Conservation (phyloP, 2,888 invertebrate genomes). For the Ichneumon xanthorius region DNA sequence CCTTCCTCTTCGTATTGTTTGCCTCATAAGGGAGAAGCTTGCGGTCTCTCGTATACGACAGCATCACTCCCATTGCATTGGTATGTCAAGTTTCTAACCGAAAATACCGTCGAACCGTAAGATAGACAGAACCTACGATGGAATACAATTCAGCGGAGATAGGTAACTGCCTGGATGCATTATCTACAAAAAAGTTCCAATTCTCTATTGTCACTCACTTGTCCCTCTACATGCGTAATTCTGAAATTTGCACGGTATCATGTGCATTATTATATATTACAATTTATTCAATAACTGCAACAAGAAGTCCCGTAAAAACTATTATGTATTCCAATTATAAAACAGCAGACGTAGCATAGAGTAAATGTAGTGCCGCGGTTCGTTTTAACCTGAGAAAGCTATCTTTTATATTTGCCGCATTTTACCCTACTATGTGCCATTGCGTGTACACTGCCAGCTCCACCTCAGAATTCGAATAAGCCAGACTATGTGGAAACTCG, state of each 20-base stretch:
- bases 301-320: too few relatives aligned
- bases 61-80: constrained; percentile 11
- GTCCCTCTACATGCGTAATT: neutral
- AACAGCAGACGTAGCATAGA: too few relatives aligned
- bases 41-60: constrained; percentile 40
- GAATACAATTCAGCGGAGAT: constrained; percentile 41
- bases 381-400: too few relatives aligned
- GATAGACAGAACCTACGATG: constrained; percentile 39
- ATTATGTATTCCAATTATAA: too few relatives aligned
- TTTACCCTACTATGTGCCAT: too few relatives aligned
- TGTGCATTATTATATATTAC: neutral
- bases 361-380: too few relatives aligned
- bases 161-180: neutral
- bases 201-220: constrained; percentile 24
- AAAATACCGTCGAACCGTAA: constrained; percentile 40
- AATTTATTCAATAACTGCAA: neutral
- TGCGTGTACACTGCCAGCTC: neutral
- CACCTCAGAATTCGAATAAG: constrained; percentile 37
- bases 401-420: too few relatives aligned
- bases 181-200: neutral
- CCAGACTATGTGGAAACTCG: constrained; percentile 52
- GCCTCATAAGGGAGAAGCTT: constrained; percentile 44
- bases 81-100: constrained; percentile 52
- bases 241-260: neutral
- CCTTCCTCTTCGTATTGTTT: constrained; percentile 38